Conservation (phyloP, 2,888 invertebrate species). For the Pterostichus madidus region DNA sequence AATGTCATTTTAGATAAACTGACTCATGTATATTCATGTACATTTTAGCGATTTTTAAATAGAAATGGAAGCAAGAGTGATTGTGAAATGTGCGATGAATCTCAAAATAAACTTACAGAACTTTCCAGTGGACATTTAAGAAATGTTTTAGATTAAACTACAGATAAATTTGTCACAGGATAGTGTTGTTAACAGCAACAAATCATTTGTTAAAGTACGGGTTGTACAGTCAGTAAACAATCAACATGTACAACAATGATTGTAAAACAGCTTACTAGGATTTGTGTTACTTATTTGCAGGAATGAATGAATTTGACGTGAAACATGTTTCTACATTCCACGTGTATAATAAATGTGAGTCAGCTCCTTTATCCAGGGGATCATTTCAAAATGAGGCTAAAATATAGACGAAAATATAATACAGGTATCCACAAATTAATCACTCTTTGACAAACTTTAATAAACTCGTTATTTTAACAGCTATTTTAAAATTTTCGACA, state of each 20-base stretch:
- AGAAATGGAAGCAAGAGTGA: constrained; percentile 60
- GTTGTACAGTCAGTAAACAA: constrained; percentile 58
- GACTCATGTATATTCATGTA: constrained; percentile 7
- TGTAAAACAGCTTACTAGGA: constrained; percentile 60
- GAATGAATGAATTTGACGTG: constrained; percentile 25
- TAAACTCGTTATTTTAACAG: no score
- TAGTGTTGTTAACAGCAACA: constrained; percentile 61
- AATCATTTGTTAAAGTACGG: constrained; percentile 49
- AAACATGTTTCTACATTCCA: constrained; percentile 39
- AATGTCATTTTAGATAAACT: constrained; percentile 52
- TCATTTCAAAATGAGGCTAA: background rate
- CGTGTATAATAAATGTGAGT: constrained; percentile 46
- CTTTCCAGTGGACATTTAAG: constrained; percentile 37
- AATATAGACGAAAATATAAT: no score
- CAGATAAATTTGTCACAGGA: constrained; percentile 62
- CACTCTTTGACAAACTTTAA: no score
- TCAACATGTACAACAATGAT: constrained; percentile 56
- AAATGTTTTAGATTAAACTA: constrained; percentile 58
- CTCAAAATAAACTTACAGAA: constrained; percentile 31
- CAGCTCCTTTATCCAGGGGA: background rate
- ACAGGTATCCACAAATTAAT: no score
- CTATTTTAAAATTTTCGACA: no score
- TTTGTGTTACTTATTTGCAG: constrained; percentile 53
- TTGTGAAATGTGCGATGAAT: constrained; percentile 38
- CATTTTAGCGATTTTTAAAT: constrained; percentile 43